These are phyloP conservation scores for Hemistola chrysoprasaria DNA, from an alignment of 2,888 invertebrate genomes.

Conservation along the genomic window DNA sequence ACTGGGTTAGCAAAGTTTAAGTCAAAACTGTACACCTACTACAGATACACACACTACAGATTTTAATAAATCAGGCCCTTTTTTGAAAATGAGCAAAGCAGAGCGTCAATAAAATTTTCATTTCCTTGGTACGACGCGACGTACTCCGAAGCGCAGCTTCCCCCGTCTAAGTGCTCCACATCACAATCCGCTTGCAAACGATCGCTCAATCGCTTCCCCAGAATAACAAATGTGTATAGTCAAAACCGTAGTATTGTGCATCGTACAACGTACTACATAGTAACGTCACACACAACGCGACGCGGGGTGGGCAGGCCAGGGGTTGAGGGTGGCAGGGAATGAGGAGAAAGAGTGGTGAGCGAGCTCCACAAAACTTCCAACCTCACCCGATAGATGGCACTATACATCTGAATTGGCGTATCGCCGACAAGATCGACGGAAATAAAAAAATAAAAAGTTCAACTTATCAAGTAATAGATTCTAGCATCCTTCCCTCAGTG, in stretches of 20 bases:
- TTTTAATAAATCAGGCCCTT: too few species aligned
- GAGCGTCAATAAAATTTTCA: not conserved
- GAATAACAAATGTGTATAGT: conserved; percentile 28
- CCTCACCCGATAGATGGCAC: conserved; percentile 65
- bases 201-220: conserved; percentile 20
- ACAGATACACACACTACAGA: too few species aligned
- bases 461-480: conserved; percentile 39
- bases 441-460: conserved; percentile 34
- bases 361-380: conserved; percentile 30
- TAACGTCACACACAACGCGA: conserved; percentile 29
- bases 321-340: conserved; percentile 5
- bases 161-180: conserved; percentile 14
- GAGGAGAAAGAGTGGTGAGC: conserved; percentile 7
- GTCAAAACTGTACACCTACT: too few species aligned
- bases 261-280: conserved; percentile 54
- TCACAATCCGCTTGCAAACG: conserved; percentile 20
- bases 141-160: conserved; percentile 1
- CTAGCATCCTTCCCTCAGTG: conserved; percentile 18
- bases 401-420: conserved; percentile 64
- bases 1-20: too few species aligned
- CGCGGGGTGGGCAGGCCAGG: conserved; percentile 20
- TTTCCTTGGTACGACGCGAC: not conserved
- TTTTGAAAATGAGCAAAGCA: not conserved
- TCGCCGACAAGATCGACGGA: conserved; percentile 47
- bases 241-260: conserved; percentile 35